Base-by-base conservation (phyloP, 2,113 vertebrate genomes). In the Megaleporinus macrocephalus region DNA sequence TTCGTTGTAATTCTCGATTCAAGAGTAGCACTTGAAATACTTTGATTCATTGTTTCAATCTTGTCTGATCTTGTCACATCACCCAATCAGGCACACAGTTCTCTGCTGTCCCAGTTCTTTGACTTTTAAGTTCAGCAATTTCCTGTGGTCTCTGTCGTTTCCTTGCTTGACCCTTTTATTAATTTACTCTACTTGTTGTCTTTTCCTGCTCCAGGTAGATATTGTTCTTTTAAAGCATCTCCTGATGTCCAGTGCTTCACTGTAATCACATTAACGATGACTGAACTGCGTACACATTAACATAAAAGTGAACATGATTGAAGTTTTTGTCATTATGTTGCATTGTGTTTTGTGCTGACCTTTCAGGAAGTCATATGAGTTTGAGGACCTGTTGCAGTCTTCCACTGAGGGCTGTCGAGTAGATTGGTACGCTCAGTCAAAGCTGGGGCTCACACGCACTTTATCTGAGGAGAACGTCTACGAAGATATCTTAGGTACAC, bases 391-490 rank as follows among this genome's bases (percentile, higher is more conserved):
- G 83, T 92, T 97, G 78, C 97, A 97, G 93, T 96, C 94, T 0
- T 95, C 95, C 0, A 89, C 93, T 0, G 96, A 98, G 81, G 94
- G 90, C 29, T 93, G 93, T 84, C 92, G 93, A 75, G 96, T 95
- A 79, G 96, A 98, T 88, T 97, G 97, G 96, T 97, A 97, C 0
- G 96, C 97, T 27, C 97, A 97, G 91, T 96, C 96, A 44, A 96
- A 96, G 90, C 88, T 98, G 92, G 95, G 96, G 55, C 94, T 98
- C 59, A 94, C 96, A 84, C 96, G 96, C 95, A 98, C 97, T 95
- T 96, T 99, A 95, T 99, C 98, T 0, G 97, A 99, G 86, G 98
- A 99, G 88, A 99, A 99, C 57, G 90, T 99, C 92, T 99, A 99
- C 0, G 97, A 99, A 87, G 98, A 99, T 91, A 99, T 99, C 77